Percentiles rank a stretch among this genome's conserved stretches.
These are phyloP conservation scores for Drosophila equinoxialis DNA, from an alignment of 1,140 invertebrate genomes.

Conservation along the genomic window DNA sequence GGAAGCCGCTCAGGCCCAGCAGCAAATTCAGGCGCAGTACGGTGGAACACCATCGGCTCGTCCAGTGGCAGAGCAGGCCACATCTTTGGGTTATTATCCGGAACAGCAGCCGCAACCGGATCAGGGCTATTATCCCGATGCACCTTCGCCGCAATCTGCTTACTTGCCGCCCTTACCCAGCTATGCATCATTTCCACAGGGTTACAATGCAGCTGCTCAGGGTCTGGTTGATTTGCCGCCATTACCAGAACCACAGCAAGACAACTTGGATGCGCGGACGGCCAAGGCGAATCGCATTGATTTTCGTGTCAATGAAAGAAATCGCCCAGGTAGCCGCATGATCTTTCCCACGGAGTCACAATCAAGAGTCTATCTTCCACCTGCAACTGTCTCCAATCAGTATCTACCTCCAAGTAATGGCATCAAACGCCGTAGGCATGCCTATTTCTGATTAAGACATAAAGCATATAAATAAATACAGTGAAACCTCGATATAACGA, in stretches of 20 bases:
- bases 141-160: conserved; percentile 1
- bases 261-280: conserved; percentile 47
- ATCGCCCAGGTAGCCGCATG: conserved; percentile 49
- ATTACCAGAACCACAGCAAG: conserved; percentile 55
- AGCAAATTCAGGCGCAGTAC: conserved; percentile 75
- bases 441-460: conserved; percentile 58
- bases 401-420: not conserved
- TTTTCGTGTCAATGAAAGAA: conserved; percentile 57
- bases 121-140: conserved; percentile 28
- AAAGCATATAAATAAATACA: conserved; percentile 32
- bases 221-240: conserved; percentile 49
- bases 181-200: conserved; percentile 42
- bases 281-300: conserved; percentile 44
- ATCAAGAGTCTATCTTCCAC: conserved; percentile 30
- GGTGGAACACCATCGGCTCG: conserved; percentile 20
- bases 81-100: conserved; percentile 55
- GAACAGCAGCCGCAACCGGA: conserved; percentile 45
- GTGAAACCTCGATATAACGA: too few species aligned
- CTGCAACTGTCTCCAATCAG: conserved; percentile 13
- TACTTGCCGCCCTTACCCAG: conserved; percentile 31
- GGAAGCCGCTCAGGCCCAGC: conserved; percentile 73
- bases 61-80: conserved; percentile 20
- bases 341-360: conserved; percentile 48
- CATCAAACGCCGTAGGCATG: conserved; percentile 26
- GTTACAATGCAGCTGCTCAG: conserved; percentile 33